Evolutionary conservation across 2,113 vertebrate genomes (phyloP).

Genomic region (Cricetomys ansorgei): DNA sequence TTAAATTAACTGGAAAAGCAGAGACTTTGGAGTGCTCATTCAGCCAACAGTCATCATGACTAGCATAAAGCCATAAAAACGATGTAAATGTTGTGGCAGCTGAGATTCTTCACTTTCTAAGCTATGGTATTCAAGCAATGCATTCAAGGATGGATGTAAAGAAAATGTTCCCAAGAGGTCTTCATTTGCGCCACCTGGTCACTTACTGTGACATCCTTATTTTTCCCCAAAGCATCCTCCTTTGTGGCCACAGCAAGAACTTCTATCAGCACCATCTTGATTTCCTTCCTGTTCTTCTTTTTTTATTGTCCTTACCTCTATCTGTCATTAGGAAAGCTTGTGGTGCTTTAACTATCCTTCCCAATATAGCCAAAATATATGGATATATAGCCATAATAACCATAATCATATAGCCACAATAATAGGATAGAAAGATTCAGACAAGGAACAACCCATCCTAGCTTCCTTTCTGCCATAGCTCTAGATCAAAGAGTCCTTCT

Average conservation of each 20-base stretch:
- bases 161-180: background rate
- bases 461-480: background rate
- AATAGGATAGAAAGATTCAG: background rate
- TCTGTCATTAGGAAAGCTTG: background rate
- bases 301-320: background rate
- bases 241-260: background rate
- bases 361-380: background rate
- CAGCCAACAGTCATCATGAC: background rate
- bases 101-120: background rate
- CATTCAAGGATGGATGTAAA: background rate
- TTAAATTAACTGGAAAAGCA: background rate
- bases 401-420: background rate
- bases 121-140: background rate
- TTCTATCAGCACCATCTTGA: background rate
- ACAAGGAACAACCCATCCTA: background rate
- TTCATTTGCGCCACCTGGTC: background rate
- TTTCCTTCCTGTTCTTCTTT: background rate
- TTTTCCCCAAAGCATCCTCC: background rate
- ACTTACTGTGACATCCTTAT: background rate
- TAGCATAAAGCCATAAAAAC: background rate
- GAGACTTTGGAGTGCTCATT: background rate
- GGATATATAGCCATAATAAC: too few relatives aligned
- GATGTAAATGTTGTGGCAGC: background rate
- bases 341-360: background rate
- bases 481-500: background rate